Percentiles rank a stretch among this genome's conserved stretches.
Conservation (phyloP, 2,797 vertebrate species). For the Perodicticus potto region DNA sequence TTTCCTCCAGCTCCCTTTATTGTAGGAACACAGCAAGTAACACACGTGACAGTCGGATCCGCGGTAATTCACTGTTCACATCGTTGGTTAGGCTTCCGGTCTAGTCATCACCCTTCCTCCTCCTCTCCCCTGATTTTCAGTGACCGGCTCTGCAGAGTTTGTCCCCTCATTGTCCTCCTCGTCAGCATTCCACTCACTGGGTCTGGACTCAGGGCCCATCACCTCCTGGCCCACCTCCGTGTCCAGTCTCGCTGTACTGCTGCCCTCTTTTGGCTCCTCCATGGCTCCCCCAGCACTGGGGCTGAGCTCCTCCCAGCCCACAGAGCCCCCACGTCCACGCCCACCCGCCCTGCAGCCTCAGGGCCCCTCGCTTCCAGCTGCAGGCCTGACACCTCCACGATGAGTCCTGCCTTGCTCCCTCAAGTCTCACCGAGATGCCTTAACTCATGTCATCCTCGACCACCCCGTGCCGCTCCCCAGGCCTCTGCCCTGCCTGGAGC, state of each 20-base stretch:
- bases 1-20: no score
- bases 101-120: neutral
- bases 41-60: no score
- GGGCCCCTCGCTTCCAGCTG: fast-evolving
- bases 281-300: neutral
- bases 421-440: fast-evolving
- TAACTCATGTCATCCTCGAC: neutral
- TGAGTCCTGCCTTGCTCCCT: no score
- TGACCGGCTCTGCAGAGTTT: fast-evolving
- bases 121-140: no score
- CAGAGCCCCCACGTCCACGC: fast-evolving
- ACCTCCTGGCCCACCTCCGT: fast-evolving
- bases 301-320: neutral
- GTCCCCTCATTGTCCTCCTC: fast-evolving
- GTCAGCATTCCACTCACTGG: fast-evolving
- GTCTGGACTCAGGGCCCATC: neutral
- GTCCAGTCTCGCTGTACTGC: fast-evolving
- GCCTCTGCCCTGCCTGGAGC: neutral
- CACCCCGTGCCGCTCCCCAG: no score
- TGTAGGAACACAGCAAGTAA: no score
- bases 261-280: neutral
- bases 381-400: fast-evolving
- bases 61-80: no score
- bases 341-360: fast-evolving
- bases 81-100: no score